Percentiles rank a stretch among this genome's conserved stretches.
phyloP scores from a whole-genome alignment of 1,140 invertebrate species.

The Meloidogyne hapla region DNA sequence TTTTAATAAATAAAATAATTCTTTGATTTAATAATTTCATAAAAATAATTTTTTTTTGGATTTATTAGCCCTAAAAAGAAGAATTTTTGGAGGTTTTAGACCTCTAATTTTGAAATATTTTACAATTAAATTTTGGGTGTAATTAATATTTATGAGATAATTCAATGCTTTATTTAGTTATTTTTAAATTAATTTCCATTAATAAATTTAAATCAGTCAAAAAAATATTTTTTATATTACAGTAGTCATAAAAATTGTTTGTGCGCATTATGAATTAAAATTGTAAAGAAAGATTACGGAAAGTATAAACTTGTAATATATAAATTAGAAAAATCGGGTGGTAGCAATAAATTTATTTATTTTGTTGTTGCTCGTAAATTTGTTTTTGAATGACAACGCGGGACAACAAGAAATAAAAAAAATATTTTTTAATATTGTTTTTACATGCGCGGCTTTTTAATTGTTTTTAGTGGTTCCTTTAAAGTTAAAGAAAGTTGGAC shows the following conservation, averaged over 20 bases:
- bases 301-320: background rate
- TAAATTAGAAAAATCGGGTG: background rate
- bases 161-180: too few species aligned
- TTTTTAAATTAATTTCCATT: background rate
- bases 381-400: background rate
- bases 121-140: too few species aligned
- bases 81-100: too few species aligned
- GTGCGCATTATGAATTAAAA: background rate
- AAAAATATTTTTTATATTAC: background rate
- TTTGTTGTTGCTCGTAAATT: background rate
- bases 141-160: too few species aligned
- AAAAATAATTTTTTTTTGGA: too few species aligned
- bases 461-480: too few species aligned
- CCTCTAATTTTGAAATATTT: too few species aligned
- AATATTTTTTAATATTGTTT: too few species aligned
- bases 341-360: background rate
- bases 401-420: background rate
- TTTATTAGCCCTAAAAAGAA: too few species aligned
- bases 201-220: too few species aligned
- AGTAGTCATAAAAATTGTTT: background rate
- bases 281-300: background rate
- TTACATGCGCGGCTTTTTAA: background rate
- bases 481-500: too few species aligned
- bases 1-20: background rate
- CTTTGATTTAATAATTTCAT: too few species aligned